Conservation (phyloP, 2,888 invertebrate species). For the Pheosia tremula region DNA sequence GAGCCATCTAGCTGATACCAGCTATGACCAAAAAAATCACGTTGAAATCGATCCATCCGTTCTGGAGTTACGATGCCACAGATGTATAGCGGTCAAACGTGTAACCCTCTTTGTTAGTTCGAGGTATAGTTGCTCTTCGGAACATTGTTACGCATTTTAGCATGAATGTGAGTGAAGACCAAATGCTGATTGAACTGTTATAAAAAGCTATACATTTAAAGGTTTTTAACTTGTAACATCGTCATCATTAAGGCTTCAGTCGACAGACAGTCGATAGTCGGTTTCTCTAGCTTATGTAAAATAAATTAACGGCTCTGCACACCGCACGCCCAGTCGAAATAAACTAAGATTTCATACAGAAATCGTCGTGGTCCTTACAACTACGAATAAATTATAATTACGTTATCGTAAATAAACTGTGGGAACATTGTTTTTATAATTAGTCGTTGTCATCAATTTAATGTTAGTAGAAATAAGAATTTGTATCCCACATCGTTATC, state of each 20-base stretch:
- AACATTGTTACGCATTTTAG: neutral
- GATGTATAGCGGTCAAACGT: too few species aligned
- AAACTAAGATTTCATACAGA: constrained; percentile 26
- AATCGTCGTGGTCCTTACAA: constrained; percentile 5
- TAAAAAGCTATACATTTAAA: constrained; percentile 31
- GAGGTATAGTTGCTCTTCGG: too few species aligned
- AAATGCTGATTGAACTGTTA: constrained; percentile 42
- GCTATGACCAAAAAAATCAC: neutral
- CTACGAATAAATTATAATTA: constrained; percentile 20
- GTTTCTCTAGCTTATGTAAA: constrained; percentile 37
- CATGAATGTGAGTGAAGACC: constrained; percentile 20
- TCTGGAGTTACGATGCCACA: too few species aligned
- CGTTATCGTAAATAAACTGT: constrained; percentile 13
- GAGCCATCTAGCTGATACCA: neutral
- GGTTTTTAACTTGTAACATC: constrained; percentile 5
- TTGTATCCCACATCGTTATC: neutral
- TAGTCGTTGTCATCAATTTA: constrained; percentile 6
- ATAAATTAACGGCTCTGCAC: constrained; percentile 44
- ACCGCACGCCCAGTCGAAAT: constrained; percentile 42
- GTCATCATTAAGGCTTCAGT: constrained; percentile 10
- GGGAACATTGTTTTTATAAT: neutral
- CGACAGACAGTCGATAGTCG: neutral
- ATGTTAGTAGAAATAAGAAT: neutral
- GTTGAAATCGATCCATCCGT: too few species aligned
- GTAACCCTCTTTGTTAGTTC: too few species aligned